These are phyloP conservation scores for Ascaphus truei DNA, from an alignment of 2,113 vertebrate species.

Conservation along the genomic window DNA sequence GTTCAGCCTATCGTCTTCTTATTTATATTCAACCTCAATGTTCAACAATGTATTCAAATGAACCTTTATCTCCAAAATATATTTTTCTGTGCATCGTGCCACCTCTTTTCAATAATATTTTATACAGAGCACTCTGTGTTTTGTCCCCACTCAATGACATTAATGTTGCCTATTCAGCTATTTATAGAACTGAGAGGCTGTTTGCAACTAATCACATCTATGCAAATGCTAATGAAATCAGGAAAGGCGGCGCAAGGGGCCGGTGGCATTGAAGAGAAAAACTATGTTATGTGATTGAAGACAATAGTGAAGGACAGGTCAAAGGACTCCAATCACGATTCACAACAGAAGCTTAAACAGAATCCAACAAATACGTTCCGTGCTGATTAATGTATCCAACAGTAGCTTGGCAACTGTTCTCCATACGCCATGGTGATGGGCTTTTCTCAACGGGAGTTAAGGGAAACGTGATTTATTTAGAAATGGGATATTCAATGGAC, in stretches of 20 bases:
- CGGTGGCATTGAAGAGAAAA: too few species aligned
- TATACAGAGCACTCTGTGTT: background rate
- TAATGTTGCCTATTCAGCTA: background rate
- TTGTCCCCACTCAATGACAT: background rate
- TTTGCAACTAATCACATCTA: background rate
- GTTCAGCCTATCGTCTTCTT: too few species aligned
- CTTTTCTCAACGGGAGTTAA: too few species aligned
- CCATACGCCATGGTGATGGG: too few species aligned
- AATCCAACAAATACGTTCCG: background rate
- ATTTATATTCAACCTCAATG: too few species aligned
- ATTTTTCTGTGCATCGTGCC: background rate
- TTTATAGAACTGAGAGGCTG: background rate
- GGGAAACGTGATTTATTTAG: too few species aligned
- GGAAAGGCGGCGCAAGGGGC: background rate
- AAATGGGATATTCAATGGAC: too few species aligned
- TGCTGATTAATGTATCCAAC: too few species aligned
- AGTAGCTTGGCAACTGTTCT: too few species aligned
- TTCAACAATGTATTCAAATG: too few species aligned
- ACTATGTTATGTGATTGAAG: background rate
- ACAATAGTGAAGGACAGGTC: background rate
- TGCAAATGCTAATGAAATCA: constrained; percentile 28
- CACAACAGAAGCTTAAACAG: background rate
- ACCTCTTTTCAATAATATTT: background rate
- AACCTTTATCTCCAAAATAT: background rate
- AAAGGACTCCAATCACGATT: background rate